Conservation (phyloP, 2,888 invertebrate species). For the Eucriotettix oculatus region DNA sequence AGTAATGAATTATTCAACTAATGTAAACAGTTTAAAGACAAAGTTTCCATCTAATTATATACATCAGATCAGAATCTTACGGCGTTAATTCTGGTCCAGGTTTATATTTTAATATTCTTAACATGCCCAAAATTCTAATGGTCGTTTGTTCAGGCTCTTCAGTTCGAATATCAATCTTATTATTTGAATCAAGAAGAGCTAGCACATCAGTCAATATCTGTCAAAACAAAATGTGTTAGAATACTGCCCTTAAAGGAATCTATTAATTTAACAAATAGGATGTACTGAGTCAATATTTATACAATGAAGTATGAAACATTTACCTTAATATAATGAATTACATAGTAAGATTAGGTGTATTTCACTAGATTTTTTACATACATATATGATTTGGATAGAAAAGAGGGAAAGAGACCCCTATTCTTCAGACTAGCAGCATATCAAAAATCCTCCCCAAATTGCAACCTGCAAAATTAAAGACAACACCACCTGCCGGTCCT, state of each 20-base stretch:
- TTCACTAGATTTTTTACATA: background rate
- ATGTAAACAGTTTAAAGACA: background rate
- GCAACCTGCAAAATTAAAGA: background rate
- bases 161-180: conserved; percentile 54
- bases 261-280: too few relatives aligned
- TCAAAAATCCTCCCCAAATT: too few relatives aligned
- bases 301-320: too few relatives aligned
- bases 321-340: too few relatives aligned
- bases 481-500: too few relatives aligned
- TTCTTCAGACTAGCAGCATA: too few relatives aligned
- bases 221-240: background rate
- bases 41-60: conserved; percentile 6
- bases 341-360: too few relatives aligned
- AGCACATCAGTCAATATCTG: conserved; percentile 57
- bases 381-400: too few relatives aligned
- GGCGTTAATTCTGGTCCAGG: conserved; percentile 37
- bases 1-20: too few relatives aligned
- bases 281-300: too few relatives aligned
- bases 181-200: conserved; percentile 47
- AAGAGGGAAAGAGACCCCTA: too few relatives aligned
- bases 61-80: conserved; percentile 19
- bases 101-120: conserved; percentile 65
- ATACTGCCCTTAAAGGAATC: too few relatives aligned
- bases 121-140: conserved; percentile 47
- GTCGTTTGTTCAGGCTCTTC: conserved; percentile 63